phyloP scores from a whole-genome alignment of 2,888 invertebrate species.

The Phengaris arion region DNA sequence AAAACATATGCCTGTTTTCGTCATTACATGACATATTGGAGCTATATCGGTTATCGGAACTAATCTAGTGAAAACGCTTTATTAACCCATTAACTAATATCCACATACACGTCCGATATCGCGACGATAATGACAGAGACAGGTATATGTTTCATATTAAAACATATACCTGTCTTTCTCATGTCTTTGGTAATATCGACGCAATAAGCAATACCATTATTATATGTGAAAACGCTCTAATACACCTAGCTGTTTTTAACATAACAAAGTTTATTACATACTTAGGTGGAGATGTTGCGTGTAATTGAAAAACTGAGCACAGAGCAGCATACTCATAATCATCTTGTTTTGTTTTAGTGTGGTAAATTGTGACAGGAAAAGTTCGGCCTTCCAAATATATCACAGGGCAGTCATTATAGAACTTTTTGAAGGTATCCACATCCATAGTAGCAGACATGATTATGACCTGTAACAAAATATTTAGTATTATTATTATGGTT shows the following conservation, averaged over 20 bases:
- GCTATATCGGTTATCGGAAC: too few relatives aligned
- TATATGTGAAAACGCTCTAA: not conserved
- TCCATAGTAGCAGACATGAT: conserved; percentile 98
- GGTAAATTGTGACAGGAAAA: conserved; percentile 87
- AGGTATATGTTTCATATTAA: too few relatives aligned
- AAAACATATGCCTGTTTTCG: too few relatives aligned
- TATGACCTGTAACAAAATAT: conserved; percentile 79
- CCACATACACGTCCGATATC: too few relatives aligned
- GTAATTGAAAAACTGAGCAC: conserved; percentile 93
- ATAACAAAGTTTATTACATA: conserved; percentile 61
- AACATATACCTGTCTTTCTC: too few relatives aligned
- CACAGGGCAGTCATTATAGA: conserved; percentile 92
- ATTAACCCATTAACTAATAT: too few relatives aligned
- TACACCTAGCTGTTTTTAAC: not conserved
- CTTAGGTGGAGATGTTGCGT: conserved; percentile 88
- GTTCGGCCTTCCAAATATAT: conserved; percentile 95
- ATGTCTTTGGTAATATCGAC: too few relatives aligned
- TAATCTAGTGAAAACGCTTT: too few relatives aligned
- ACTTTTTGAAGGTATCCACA: conserved; percentile 93
- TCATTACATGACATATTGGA: too few relatives aligned
- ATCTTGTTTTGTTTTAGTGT: conserved; percentile 84
- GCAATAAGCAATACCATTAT: too few relatives aligned
- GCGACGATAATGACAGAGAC: too few relatives aligned
- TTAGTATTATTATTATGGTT: not conserved
- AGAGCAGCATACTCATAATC: conserved; percentile 92